phyloP scores from a whole-genome alignment of 2,797 vertebrate species.

The Salarias fasciatus region DNA sequence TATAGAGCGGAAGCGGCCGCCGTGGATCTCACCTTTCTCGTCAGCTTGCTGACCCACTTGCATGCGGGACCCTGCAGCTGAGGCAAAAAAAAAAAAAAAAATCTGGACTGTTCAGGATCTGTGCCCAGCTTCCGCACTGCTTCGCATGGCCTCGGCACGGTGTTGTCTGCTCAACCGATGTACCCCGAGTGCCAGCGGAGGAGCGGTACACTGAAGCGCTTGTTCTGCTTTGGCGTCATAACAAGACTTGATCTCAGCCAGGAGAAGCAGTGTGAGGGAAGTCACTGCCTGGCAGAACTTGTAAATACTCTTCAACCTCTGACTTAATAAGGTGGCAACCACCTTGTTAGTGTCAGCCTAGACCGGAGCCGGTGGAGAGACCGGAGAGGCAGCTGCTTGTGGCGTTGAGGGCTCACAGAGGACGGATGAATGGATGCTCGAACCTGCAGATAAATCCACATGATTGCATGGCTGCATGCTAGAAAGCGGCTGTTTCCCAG shows the following conservation, averaged over 20 bases:
- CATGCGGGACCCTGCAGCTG: slow-evolving; percentile 39
- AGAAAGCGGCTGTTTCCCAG: slow-evolving; percentile 32
- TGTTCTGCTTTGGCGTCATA: slow-evolving; percentile 65
- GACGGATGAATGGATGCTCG: slow-evolving; percentile 39
- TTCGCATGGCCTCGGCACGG: slow-evolving; percentile 53
- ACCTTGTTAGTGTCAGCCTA: slow-evolving; percentile 59
- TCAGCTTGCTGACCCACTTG: slow-evolving; percentile 65
- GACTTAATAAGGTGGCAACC: slow-evolving; percentile 43
- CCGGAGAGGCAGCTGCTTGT: slow-evolving; percentile 59
- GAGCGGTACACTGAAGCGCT: slow-evolving; percentile 51
- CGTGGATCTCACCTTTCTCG: slow-evolving; percentile 62
- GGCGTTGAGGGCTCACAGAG: slow-evolving; percentile 47
- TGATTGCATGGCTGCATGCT: slow-evolving; percentile 58
- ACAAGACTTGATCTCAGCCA: slow-evolving; percentile 55
- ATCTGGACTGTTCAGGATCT: slow-evolving; percentile 39
- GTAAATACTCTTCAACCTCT: slow-evolving; percentile 47
- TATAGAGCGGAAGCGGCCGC: slow-evolving; percentile 44
- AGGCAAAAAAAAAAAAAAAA: too few species aligned
- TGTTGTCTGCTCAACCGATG: slow-evolving; percentile 55
- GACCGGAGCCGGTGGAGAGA: slow-evolving; percentile 35
- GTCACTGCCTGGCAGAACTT: slow-evolving; percentile 42
- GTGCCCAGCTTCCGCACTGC: slow-evolving; percentile 29
- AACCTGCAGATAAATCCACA: slow-evolving; percentile 42
- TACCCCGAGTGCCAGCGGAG: slow-evolving; percentile 36
- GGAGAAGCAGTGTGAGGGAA: slow-evolving; percentile 39